Percentiles rank a stretch among this genome's conserved stretches.
These are phyloP conservation scores for Carettochelys insculpta DNA, from an alignment of 2,113 vertebrate species.

Conservation along the genomic window DNA sequence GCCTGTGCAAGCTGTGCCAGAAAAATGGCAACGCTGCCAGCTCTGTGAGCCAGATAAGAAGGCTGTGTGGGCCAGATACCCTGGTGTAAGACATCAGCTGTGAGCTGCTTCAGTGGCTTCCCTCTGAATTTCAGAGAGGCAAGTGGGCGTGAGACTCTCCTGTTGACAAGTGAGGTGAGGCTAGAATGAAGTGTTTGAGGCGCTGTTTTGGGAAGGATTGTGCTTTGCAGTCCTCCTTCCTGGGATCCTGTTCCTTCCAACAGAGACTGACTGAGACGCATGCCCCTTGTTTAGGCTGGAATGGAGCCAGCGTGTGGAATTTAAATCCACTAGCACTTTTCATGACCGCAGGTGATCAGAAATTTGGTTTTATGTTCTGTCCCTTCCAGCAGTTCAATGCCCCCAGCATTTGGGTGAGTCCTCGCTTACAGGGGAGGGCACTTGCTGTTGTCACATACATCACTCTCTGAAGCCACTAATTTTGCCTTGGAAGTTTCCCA, in stretches of 20 bases:
- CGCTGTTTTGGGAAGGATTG: neutral
- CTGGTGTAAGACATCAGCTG: neutral
- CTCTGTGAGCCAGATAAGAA: no score
- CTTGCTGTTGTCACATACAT: fast-evolving
- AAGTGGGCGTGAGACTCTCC: neutral
- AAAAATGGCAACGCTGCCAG: no score
- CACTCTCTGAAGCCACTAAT: neutral
- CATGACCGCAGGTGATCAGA: neutral
- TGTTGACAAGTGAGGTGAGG: neutral
- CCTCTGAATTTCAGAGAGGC: neutral
- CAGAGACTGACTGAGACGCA: neutral
- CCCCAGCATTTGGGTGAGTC: neutral
- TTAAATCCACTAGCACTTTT: neutral
- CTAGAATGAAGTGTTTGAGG: neutral
- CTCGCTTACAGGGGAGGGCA: neutral
- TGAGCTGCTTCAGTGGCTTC: neutral
- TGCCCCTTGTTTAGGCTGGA: neutral
- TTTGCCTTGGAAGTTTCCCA: neutral
- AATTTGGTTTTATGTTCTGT: neutral
- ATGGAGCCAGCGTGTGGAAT: neutral
- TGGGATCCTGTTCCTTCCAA: neutral
- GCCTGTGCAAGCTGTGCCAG: no score
- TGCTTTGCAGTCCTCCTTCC: neutral
- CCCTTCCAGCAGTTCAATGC: neutral
- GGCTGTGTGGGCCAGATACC: no score